phyloP scores from a whole-genome alignment of 2,888 invertebrate species.

The Minunthozetes semirufus region DNA sequence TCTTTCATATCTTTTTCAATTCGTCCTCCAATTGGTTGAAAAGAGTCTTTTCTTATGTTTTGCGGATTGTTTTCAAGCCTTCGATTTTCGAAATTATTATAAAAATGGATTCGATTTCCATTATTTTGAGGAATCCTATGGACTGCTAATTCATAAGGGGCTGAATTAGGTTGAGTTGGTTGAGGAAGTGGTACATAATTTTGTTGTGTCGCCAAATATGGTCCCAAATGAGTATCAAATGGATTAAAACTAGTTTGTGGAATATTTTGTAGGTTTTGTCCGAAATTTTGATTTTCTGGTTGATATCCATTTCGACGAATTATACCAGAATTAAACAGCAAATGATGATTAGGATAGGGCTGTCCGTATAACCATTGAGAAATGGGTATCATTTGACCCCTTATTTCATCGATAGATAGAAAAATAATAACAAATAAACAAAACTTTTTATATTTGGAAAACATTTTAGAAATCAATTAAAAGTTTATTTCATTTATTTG shows the following conservation, averaged over 20 bases:
- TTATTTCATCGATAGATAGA: background rate
- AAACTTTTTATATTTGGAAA: too few relatives aligned
- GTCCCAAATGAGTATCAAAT: background rate
- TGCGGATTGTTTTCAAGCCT: background rate
- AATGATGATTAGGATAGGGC: background rate
- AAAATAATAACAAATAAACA: background rate
- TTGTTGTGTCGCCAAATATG: background rate
- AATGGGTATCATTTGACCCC: too few relatives aligned
- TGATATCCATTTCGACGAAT: background rate
- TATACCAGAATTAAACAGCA: background rate
- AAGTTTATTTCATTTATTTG: too few relatives aligned
- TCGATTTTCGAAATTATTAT: background rate
- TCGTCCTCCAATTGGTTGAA: background rate
- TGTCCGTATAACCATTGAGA: constrained; percentile 5
- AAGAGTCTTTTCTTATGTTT: background rate
- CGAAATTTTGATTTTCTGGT: background rate
- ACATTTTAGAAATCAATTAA: too few relatives aligned
- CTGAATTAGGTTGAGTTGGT: background rate
- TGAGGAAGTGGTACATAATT: background rate
- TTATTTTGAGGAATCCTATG: background rate
- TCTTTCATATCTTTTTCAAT: too few relatives aligned
- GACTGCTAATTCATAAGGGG: background rate
- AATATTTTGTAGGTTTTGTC: background rate
- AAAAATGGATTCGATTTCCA: background rate
- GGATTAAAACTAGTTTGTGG: background rate